Base-by-base conservation (phyloP, 2,797 vertebrate species). In the Sebastes goodei region DNA sequence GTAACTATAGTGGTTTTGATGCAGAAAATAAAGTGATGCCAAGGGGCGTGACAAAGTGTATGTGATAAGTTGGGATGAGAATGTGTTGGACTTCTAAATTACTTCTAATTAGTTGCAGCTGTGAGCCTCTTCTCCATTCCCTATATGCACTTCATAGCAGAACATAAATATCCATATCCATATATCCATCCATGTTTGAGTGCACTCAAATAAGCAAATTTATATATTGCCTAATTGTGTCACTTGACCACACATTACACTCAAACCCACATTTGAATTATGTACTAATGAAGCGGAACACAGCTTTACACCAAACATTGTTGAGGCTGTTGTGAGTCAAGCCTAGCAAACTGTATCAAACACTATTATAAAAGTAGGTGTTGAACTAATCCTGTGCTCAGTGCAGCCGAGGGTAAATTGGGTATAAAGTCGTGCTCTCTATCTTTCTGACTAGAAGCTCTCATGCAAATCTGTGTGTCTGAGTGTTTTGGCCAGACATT, bases 351-450 rank as follows among this genome's bases (percentile, higher is more conserved):
- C 30, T 60, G 69, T 68, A 63, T 80, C 74, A 77, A 77, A 71
- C 81, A 14, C 63, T 35, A 2, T 70, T 73, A 42, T 49, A 71
- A 78, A 81, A 76, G 74, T 55, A 72, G 63, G 35, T 57, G 66
- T 75, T 35, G 53, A 77, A 52, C 67, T 84, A 76, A 91, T 86
- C 85, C 80, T 55, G 49, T 70, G 52, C 63, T 88, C 38, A 29
- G 68, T 7, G 56, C 77, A 60, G 76, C 71, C 35, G 2, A 57
- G 68, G 49, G 73, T 42, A 80, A 65, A 68, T 20, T 64, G 66
- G 25, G 55, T 52, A 57, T 62, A 57, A 77, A 80, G 71, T 63
- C 5, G 30, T 77, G 73, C 70, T 68, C 67, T 86, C 63, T 30
- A 27, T 74, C 55, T 76, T 20, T 60, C 42, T 23, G 32, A 52